Evolutionary conservation across 2,113 vertebrate genomes (phyloP), one percentile per base, ranked within the genome.

Genomic region (Myotis brandtii): DNA sequence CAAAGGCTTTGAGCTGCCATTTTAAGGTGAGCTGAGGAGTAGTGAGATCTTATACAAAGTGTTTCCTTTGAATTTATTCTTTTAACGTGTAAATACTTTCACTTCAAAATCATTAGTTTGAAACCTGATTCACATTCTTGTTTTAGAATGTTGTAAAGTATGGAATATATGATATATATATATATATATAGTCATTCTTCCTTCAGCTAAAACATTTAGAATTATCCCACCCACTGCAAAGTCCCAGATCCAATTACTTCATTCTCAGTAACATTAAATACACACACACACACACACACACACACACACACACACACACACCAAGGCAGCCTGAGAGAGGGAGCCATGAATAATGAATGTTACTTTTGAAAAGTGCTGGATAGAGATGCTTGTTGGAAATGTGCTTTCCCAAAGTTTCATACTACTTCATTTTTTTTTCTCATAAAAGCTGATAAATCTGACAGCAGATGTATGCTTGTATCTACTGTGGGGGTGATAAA

Each of bases 361-460:
- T 62, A 62, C 62, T 90, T 97, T 93, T 97, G 86, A 97, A 92
- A 97, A 93, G 77, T 93, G 73, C 86, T 94, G 89, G 86, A 70
- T 96, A 86, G 84, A 79, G 64, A 90, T 96, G 73, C 91, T 96
- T 90, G 40, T 89, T 59, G 95, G 95, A 62, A 93, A 91, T 70
- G 0, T 69, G 94, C 11, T 96, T 77, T 23, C 46, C 54, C 0
- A 52, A 72, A 79, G 5, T 69, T 80, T 94, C 23, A 73, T 89
- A 69, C 52, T 32, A 54, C 2, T 66, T 73, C 3, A 70, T 94
- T 96, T 93, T 89, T 90, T 95, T 90, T 95, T 70, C 17, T 93
- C 54, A 62, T 93, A 85, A 91, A 83, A 77, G 25, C 85, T 81
- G 32, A 89, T 89, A 97, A 91, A 54, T 80, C 1, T 70, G 70